A percentile compares a stretch with the other conserved stretches of the same genome.
These are phyloP conservation scores for Coelopa frigida DNA, from an alignment of 1,140 invertebrate genomes.

Conservation along the genomic window DNA sequence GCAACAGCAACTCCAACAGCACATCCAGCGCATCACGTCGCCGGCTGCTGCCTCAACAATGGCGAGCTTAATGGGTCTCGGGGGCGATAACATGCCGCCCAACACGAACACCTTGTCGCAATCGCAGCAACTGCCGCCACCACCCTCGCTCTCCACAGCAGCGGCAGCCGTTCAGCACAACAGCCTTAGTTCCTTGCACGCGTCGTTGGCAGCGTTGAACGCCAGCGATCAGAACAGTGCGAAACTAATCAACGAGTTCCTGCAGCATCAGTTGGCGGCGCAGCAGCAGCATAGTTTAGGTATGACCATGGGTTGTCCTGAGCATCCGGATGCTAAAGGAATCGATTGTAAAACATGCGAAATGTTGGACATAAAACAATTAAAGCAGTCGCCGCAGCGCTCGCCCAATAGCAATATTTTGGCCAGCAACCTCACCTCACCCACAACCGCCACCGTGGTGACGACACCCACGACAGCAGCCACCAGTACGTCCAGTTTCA, in stretches of 20 bases:
- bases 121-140: constrained; percentile 9
- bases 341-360: constrained; percentile 41
- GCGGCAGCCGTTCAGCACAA: constrained; percentile 4
- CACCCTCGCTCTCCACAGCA: constrained; percentile 17
- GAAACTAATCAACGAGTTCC: constrained; percentile 36
- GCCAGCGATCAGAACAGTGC: constrained; percentile 29
- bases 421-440: constrained; percentile 43
- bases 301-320: constrained; percentile 39
- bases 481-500: constrained; percentile 50
- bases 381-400: constrained; percentile 19
- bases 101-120: too few relatives aligned
- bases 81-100: neutral
- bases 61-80: neutral
- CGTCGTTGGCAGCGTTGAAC: constrained; percentile 23
- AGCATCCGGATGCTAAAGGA: constrained; percentile 33
- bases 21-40: neutral
- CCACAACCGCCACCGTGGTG: constrained; percentile 50
- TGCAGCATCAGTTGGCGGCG: constrained; percentile 30
- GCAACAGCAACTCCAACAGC: constrained; percentile 22
- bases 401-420: constrained; percentile 24
- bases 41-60: constrained; percentile 11
- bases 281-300: constrained; percentile 19
- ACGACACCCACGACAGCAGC: constrained; percentile 22
- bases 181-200: constrained; percentile 33
- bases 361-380: constrained; percentile 22